These are phyloP conservation scores for Drosophila prostipennis DNA, from an alignment of 2,888 invertebrate genomes.

Conservation along the genomic window DNA sequence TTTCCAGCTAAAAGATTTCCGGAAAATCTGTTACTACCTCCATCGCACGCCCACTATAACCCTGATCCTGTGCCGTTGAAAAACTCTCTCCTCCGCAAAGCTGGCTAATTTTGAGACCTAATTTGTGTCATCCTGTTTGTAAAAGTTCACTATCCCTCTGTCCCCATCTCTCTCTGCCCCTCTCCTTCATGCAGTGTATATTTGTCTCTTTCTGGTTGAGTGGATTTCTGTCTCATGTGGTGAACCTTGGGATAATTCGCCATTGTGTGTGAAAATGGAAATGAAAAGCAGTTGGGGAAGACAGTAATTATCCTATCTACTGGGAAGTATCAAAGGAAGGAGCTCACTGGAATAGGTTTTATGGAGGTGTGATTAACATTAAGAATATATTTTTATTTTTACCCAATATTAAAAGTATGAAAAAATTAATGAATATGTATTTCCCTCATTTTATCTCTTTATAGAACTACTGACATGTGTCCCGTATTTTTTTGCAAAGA, in stretches of 20 bases:
- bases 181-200: background rate
- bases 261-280: slow-evolving; percentile 21
- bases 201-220: slow-evolving; percentile 5
- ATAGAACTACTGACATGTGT: slow-evolving; percentile 7
- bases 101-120: slow-evolving; percentile 69
- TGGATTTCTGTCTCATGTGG: slow-evolving; percentile 37
- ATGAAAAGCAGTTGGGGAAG: slow-evolving; percentile 19
- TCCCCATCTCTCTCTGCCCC: background rate
- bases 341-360: background rate
- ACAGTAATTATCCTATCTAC: slow-evolving; percentile 25
- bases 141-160: slow-evolving; percentile 48
- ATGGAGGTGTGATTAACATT: slow-evolving; percentile 1
- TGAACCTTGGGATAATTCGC: slow-evolving; percentile 16
- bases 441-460: background rate
- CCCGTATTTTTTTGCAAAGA: slow-evolving; percentile 8
- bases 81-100: slow-evolving; percentile 43
- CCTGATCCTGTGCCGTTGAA: slow-evolving; percentile 16
- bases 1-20: slow-evolving; percentile 73
- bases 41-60: background rate
- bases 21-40: slow-evolving; percentile 40
- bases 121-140: slow-evolving; percentile 73
- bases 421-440: background rate
- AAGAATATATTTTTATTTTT: background rate
- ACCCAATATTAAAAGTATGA: no score
- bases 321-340: slow-evolving; percentile 11